Evolutionary conservation across 2,797 vertebrate genomes (phyloP), one percentile per base, ranked within the genome.

Genomic region (Silurus aristotelis): DNA sequence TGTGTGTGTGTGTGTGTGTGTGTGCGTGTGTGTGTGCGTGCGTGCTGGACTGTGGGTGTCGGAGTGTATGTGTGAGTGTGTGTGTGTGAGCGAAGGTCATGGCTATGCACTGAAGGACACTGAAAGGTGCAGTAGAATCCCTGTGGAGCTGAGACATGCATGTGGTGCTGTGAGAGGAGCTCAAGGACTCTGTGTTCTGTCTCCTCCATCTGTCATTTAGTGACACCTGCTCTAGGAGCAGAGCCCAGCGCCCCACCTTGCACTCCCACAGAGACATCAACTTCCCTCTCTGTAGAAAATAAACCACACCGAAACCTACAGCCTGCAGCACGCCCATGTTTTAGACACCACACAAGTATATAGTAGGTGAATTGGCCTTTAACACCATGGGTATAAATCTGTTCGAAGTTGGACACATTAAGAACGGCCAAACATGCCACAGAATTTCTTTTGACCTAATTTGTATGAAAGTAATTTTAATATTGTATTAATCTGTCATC

Each of bases 171-270:
- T 78, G 0, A 87, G 89, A 90, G 38, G 72, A 83, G 90, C 89
- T 92, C 91, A 90, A 91, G 91, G 88, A 92, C 92, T 92, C 83
- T 7, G 87, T 91, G 91, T 94, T 91, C 92, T 90, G 84, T 89
- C 87, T 89, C 85, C 87, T 88, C 93, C 92, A 93, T 93, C 93
- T 93, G 93, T 92, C 91, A 91, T 85, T 76, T 85, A 48, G 83
- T 86, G 85, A 86, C 89, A 90, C 83, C 84, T 82, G 89, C 88
- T 90, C 86, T 89, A 79, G 60, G 55, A 87, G 87, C 80, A 85
- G 83, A 56, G 80, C 81, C 88, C 63, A 43, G 80, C 38, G 25
- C 81, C 84, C 83, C 83, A 38, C 67, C 85, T 52, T 86, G 84
- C 84, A 22, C 64, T 68, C 64, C 75, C 55, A 58, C 71, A 17